Conservation (phyloP, 2,888 invertebrate species). For the Cremastinae sp. region DNA sequence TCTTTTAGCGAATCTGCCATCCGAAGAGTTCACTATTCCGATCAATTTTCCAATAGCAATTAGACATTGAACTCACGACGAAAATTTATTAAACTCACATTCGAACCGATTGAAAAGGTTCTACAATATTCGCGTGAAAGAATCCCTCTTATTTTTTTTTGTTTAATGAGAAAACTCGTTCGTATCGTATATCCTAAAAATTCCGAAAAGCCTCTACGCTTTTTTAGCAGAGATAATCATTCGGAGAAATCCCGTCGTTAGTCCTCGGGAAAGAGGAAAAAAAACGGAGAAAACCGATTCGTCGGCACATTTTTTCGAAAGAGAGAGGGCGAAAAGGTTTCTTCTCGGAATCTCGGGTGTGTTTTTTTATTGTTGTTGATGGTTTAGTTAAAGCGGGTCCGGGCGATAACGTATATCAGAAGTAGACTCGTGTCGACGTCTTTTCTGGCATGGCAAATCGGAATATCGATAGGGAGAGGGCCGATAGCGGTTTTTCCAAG, state of each 20-base stretch:
- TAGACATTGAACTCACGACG: no score
- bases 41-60: neutral
- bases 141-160: no score
- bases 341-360: neutral
- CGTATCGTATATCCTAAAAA: no score
- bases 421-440: constrained; percentile 37
- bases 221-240: no score
- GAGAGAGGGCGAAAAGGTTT: neutral
- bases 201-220: no score
- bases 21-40: constrained; percentile 3
- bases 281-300: constrained; percentile 29
- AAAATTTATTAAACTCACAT: no score
- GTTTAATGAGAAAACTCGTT: no score
- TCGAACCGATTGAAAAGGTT: no score
- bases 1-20: constrained; percentile 36
- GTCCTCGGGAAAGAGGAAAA: neutral
- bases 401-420: constrained; percentile 53
- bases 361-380: constrained; percentile 37
- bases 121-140: no score
- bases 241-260: constrained; percentile 13
- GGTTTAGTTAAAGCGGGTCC: constrained; percentile 30
- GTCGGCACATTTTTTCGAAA: constrained; percentile 47
- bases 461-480: constrained; percentile 40
- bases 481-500: constrained; percentile 29
- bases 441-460: constrained; percentile 38